Evolutionary conservation across 2,888 invertebrate species (phyloP).

Genomic region (Coelogynopora nodosa): DNA sequence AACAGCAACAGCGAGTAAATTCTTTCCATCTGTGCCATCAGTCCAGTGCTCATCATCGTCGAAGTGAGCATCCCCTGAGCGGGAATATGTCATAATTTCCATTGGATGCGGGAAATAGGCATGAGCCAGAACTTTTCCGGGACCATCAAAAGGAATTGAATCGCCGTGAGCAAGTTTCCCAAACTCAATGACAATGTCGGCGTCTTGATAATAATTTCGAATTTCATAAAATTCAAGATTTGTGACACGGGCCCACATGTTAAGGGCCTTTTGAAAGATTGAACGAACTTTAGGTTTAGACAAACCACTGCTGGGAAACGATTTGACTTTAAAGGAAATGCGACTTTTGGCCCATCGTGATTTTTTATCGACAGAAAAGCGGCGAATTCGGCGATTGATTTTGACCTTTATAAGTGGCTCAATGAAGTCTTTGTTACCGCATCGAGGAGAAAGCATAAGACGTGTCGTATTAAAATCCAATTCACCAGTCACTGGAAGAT

Average conservation of each 20-base stretch:
- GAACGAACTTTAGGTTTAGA: constrained; percentile 13
- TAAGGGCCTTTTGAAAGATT: constrained; percentile 34
- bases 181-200: constrained; percentile 42
- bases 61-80: constrained; percentile 86
- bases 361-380: constrained; percentile 38
- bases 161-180: constrained; percentile 63
- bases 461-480: constrained; percentile 74
- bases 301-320: constrained; percentile 33
- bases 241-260: constrained; percentile 37
- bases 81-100: constrained; percentile 50
- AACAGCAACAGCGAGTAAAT: constrained; percentile 61
- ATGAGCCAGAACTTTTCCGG: constrained; percentile 77
- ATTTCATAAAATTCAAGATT: constrained; percentile 41
- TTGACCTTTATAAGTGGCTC: background rate
- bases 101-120: constrained; percentile 79
- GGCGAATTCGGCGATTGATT: constrained; percentile 11
- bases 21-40: background rate
- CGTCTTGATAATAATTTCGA: constrained; percentile 40
- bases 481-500: constrained; percentile 75
- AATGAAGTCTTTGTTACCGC: constrained; percentile 75
- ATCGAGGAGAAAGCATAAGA: constrained; percentile 74
- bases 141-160: constrained; percentile 63
- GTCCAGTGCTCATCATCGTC: constrained; percentile 85
- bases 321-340: constrained; percentile 37
- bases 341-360: constrained; percentile 11